Evolutionary conservation across 2,797 vertebrate species (phyloP), one percentile per base, ranked within the genome.

Genomic region (Margarornis squamiger): DNA sequence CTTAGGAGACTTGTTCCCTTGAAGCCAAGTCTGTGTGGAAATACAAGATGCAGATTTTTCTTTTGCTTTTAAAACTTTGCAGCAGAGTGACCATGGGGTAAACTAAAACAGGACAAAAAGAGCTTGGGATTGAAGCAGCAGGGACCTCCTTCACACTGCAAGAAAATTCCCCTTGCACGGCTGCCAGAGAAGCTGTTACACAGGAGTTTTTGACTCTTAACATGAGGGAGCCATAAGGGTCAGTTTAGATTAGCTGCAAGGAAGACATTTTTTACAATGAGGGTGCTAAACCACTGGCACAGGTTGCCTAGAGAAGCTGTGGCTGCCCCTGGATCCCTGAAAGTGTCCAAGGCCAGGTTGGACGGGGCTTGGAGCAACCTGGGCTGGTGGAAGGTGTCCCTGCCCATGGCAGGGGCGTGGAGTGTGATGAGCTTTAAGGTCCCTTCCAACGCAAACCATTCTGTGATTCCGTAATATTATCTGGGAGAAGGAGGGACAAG

Each of bases 1-100:
- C 54, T 51, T 73, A 15, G 5, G 62, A 70, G 12, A 62, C 10
- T 55, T 78, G 52, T 67, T 94, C 34, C 10, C 45, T 52, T 27
- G 27, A 79, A 95, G 61, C 61, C 67, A 77, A 61, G 14, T 39
- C 26, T 86, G 7, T 54, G 71, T 93, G 72, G 84, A 85, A 89
- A 16, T 55, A 41, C 14, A 61, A 93, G 32, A 43, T 43, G 65
- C n/a, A 65, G 52, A 30, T 74, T 43, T 0, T 0, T 0, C 39
- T 51, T 73, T 68, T 81, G 6, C 32, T 59, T 68, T 62, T 59
- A 41, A 89, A 70, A 38, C 39, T 90, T 48, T 68, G 30, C 43
- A 75, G 29, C 9, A 5, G n/a, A n/a, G 36, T 0, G 3, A 41
- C 46, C 7, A 5, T 1, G 2, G 45, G 34, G 18, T 72, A 34